Evolutionary conservation across 1,140 invertebrate genomes (phyloP).

Genomic region (Temnothorax longispinosus): DNA sequence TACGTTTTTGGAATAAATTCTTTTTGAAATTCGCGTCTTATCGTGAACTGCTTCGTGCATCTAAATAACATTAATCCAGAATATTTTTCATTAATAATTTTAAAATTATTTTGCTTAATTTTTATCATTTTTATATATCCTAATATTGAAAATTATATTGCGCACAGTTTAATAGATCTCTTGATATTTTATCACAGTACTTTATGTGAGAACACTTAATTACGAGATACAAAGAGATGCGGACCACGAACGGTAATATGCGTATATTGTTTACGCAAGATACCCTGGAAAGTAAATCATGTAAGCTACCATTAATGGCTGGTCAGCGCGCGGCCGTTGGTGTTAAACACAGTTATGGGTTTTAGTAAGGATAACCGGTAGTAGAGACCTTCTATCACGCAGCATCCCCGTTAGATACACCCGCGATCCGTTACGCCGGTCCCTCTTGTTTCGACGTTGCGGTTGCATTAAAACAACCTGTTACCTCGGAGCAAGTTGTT

Average conservation of each 20-base stretch:
- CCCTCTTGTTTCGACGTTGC: constrained; percentile 71
- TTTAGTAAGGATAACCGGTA: constrained; percentile 66
- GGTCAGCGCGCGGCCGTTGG: constrained; percentile 33
- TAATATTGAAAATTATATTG: neutral
- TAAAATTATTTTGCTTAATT: neutral
- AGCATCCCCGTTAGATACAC: constrained; percentile 67
- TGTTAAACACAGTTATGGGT: constrained; percentile 58
- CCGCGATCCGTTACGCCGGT: constrained; percentile 64
- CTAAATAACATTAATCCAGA: neutral
- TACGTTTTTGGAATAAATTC: neutral
- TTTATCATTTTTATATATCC: neutral
- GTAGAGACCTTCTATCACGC: constrained; percentile 35
- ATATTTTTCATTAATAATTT: constrained; percentile 13
- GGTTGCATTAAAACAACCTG: constrained; percentile 76
- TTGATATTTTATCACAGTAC: neutral
- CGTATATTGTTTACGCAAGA: constrained; percentile 44
- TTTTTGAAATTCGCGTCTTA: neutral
- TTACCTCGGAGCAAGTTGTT: constrained; percentile 67
- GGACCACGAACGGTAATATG: neutral
- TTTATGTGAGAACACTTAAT: neutral
- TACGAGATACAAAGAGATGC: neutral
- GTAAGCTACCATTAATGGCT: constrained; percentile 64
- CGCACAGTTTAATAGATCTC: neutral
- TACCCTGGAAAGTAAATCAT: constrained; percentile 62
- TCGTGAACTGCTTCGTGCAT: too few relatives aligned